Base-by-base conservation (phyloP, 2,113 vertebrate genomes). In the Panthera leo region DNA sequence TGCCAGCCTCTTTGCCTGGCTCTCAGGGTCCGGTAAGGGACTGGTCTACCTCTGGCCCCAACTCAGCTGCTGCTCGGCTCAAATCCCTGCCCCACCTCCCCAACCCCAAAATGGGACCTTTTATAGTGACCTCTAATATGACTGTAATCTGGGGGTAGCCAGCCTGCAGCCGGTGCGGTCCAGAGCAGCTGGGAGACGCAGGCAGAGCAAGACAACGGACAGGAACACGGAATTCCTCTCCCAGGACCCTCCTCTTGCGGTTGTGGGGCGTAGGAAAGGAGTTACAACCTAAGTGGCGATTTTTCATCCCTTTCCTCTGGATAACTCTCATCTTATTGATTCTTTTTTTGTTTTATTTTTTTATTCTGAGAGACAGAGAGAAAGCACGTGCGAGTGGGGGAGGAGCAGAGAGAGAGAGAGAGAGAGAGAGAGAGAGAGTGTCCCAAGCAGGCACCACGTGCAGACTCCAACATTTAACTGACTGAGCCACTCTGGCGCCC, bases 91-190 rank as follows among this genome's bases (percentile, higher is more conserved):
- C 58, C 58, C 7, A 23, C 55, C 55, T 45, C 55, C 55, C 55
- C 51, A 25, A 5, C 27, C 14, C 48, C n/a, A 36, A 19, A 88
- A 0, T 2, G 15, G 48, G 4, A 10, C 3, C 1, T 45, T 45
- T 65, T 82, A 39, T 51, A 5, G 36, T 10, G 27, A 75, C 36
- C 39, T 76, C 67, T 27, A 58, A 16, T 42, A 71, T 51, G 8
- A 34, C 58, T 48, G 36, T 39, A 21, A 61, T 55, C 21, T 31
- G 14, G 14, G 84, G 45, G 23, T 1, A 9, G 7, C 31, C 87
- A 31, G 31, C 39, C 31, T 13, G 15, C 39, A 71, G 42, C 9
- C 18, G 19, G 2, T 5, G 13, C 23, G 23, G 29, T 39, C 45
- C 61, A 25, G 58, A 8, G 85, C 9, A 71, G 68, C 7, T 31